Evolutionary conservation across 2,888 invertebrate species (phyloP).

Genomic region (Mechanitis mazaeus): DNA sequence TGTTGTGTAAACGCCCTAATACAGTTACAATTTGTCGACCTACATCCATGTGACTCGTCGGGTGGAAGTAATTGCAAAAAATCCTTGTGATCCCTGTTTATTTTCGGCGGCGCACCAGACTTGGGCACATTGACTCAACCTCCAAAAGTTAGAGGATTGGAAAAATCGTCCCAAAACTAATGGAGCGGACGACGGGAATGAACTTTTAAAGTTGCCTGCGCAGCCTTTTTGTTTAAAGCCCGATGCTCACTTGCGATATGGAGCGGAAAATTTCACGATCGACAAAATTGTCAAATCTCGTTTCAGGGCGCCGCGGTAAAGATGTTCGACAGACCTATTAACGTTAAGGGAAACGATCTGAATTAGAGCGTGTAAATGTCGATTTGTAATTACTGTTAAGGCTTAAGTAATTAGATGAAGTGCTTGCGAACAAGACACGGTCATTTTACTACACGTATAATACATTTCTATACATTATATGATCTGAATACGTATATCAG

Average conservation of each 20-base stretch:
- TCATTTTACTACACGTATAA: background rate
- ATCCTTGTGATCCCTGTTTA: conserved; percentile 53
- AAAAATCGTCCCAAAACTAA: conserved; percentile 60
- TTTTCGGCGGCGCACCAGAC: conserved; percentile 43
- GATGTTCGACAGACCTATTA: conserved; percentile 20
- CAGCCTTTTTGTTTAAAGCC: conserved; percentile 26
- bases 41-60: conserved; percentile 20
- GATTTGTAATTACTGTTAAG: conserved; percentile 5
- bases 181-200: conserved; percentile 56
- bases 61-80: conserved; percentile 36
- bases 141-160: conserved; percentile 51
- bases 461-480: too few species aligned
- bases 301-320: conserved; percentile 17
- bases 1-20: conserved; percentile 31
- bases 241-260: conserved; percentile 20
- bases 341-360: conserved; percentile 9
- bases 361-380: conserved; percentile 7
- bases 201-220: conserved; percentile 52
- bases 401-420: background rate
- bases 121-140: conserved; percentile 38
- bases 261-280: conserved; percentile 29
- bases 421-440: conserved; percentile 3
- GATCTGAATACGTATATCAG: too few species aligned
- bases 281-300: conserved; percentile 25
- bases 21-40: conserved; percentile 26